Evolutionary conservation across 2,797 vertebrate species (phyloP).

Genomic region (Dicrostonyx torquatus): DNA sequence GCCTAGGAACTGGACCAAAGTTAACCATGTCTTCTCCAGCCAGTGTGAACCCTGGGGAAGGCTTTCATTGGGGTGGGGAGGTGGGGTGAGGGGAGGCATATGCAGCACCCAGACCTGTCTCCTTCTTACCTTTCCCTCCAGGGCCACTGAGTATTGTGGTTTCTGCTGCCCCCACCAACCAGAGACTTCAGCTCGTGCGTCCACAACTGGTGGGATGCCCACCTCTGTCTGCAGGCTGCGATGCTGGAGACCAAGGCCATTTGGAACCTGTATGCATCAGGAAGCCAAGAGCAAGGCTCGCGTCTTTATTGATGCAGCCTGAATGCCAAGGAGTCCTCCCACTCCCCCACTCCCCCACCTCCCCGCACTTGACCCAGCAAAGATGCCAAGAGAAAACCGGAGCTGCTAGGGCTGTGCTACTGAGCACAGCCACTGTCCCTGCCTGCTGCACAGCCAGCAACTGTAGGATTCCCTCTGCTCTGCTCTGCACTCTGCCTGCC

Average conservation of each 20-base stretch:
- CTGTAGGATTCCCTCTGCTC: neutral
- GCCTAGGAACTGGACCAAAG: neutral
- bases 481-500: neutral
- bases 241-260: neutral
- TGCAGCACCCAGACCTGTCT: neutral
- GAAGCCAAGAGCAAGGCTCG: neutral
- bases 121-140: neutral
- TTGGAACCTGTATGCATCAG: neutral
- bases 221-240: neutral
- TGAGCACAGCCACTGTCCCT: neutral
- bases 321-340: neutral
- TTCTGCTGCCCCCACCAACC: neutral
- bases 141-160: neutral
- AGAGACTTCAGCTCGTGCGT: neutral
- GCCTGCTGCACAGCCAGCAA: neutral
- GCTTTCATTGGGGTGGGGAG: neutral
- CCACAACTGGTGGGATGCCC: neutral
- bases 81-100: neutral
- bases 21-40: neutral
- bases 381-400: neutral
- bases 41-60: neutral
- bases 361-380: neutral
- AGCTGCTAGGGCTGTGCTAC: neutral
- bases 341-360: too few relatives aligned
- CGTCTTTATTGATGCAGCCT: neutral